A percentile compares a stretch with the other conserved stretches of the same genome.
Conservation (phyloP, 2,888 invertebrate species). For the Mesorhabditis spiculigera region DNA sequence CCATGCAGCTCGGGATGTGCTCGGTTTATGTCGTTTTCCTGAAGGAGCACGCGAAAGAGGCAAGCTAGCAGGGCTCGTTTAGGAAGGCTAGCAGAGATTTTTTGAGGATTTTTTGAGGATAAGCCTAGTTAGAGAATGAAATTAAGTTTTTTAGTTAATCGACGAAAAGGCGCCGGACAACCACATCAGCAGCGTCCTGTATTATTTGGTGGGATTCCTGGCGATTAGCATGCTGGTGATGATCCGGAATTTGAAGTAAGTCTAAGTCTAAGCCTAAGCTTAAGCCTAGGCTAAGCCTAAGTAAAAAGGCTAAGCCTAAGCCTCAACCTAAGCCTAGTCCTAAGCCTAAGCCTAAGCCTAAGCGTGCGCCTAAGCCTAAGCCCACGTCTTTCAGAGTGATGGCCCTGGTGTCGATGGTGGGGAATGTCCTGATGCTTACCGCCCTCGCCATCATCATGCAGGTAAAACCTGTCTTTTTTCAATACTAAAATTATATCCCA, state of each 20-base stretch:
- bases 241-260: slow-evolving; percentile 18
- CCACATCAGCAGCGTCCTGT: slow-evolving; percentile 4
- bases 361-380: slow-evolving; percentile 18
- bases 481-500: background rate
- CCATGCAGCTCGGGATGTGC: slow-evolving; percentile 54
- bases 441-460: slow-evolving; percentile 46
- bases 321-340: too few relatives aligned
- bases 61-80: slow-evolving; percentile 7
- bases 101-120: background rate
- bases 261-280: slow-evolving; percentile 20
- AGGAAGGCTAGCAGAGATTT: background rate
- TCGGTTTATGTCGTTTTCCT: slow-evolving; percentile 53
- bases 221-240: slow-evolving; percentile 26
- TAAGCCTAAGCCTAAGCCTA: slow-evolving; percentile 18
- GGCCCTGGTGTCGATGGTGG: slow-evolving; percentile 42
- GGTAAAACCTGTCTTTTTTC: slow-evolving; percentile 15
- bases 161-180: slow-evolving; percentile 19
- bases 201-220: slow-evolving; percentile 34
- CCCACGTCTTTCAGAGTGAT: slow-evolving; percentile 31
- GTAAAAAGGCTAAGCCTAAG: background rate
- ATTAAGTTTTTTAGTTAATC: slow-evolving; percentile 23
- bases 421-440: slow-evolving; percentile 49
- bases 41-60: slow-evolving; percentile 44
- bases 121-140: background rate
- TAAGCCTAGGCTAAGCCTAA: slow-evolving; percentile 8